Base-by-base conservation (phyloP, 2,888 invertebrate genomes). In the Fragum fragum region DNA sequence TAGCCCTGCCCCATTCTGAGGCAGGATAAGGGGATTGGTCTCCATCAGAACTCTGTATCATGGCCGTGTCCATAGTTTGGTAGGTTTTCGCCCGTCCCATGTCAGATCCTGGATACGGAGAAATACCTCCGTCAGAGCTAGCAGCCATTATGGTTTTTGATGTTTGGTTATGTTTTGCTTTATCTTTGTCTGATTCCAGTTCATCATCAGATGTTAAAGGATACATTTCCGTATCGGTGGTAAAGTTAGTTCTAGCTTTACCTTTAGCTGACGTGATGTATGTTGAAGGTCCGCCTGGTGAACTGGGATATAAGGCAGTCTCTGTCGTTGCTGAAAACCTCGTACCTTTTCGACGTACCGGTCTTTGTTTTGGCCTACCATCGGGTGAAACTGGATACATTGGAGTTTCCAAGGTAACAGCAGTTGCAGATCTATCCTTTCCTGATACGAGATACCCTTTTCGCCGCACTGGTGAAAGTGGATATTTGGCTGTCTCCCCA, bases 191-290 rank as follows among this genome's bases (percentile, higher is more conserved):
- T 3, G 57, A 26, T 6, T 26, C 57, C 26, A 28, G 3, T 23
- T 57, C 57, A 6, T 28, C 57, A 23, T 28, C 57, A 23, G 39
- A 39, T 9, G 63, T 36, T 9, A 36, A 14, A 9, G 66, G 42
- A n/a, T 66, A 39, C 66, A 66, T 66, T 66, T 66, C 66, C 1
- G 66, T 66, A n/a, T 66, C 66, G 9, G 42, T 23, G 2, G 66
- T 66, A 21, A 66, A 39, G 9, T 66, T 21, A 6, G 66, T 66
- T 42, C 66, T 66, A 18, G 66, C 66, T 66, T 66, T 66, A 23
- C 66, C 26, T 42, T 66, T 66, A 26, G 66, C 66, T 39, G 66
- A 66, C 11, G 66, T 66, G 23, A 42, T 42, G 26, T 66, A 66
- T 42, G 66, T 66, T 6, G 66, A 66, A 23, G 66, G 66, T 39